Base-by-base conservation (phyloP, 2,888 invertebrate species). In the Acanthosepion pharaonis region DNA sequence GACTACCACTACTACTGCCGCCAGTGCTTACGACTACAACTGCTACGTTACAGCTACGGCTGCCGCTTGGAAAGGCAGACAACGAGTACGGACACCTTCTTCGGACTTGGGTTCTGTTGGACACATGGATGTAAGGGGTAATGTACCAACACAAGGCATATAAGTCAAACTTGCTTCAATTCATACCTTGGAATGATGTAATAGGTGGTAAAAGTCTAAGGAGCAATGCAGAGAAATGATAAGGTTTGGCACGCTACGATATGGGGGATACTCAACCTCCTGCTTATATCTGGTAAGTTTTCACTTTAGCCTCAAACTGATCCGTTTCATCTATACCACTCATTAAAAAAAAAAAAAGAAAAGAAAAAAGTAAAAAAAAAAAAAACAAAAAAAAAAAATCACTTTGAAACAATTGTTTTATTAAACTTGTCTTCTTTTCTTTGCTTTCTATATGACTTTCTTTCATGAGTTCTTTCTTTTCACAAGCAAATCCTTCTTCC, bases 191-290 rank as follows among this genome's bases (percentile, higher is more conserved):
- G 94, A 94, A 94, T 94, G 94, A 94, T 94, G 94, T 94, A 64
- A 94, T 55, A 53, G 59, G 51, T 48, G 64, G 94, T 51, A 94
- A 64, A 64, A 64, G 93, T 93, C 53, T 53, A 9, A 93, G 48
- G 94, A 94, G 94, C 94, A 94, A 94, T 94, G 94, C 94, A 64
- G 94, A 94, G 94, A 59, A 94, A 94, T 94, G 94, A 94, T 42
- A 94, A 94, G 64, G 55, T 94, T 55, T 94, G 53, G 59, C 94
- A 94, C 48, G 94, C 64, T 53, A 94, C 94, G 48, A 48, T 94
- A 53, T 55, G 51, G 94, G 94, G 55, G 55, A 94, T 94, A 18
- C 48, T 94, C 55, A 94, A 94, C 64, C 55, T 94, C 55, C 94
- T 94, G 42, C 64, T 94, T 55, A 94, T 94, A 42, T 94, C 94